Base-by-base conservation (phyloP, 2,797 vertebrate genomes). In the Rhabdomys pumilio region DNA sequence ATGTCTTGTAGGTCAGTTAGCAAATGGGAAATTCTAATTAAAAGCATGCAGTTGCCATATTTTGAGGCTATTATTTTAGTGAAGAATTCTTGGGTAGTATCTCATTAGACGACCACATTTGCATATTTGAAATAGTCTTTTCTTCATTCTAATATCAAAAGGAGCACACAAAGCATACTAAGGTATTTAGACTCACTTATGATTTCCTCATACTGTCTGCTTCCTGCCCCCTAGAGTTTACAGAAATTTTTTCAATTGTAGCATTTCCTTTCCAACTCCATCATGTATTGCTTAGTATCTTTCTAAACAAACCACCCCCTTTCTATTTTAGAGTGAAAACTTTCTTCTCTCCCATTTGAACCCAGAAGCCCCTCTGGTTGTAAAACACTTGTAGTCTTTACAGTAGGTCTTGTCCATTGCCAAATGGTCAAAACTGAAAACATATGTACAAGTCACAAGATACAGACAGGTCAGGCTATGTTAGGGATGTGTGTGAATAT, bases 171-270 rank as follows among this genome's bases (percentile, higher is more conserved):
- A 87, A 89, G 34, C 47, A 29, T 15, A 61, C 50, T 83, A 55
- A 65, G 26, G 1, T 11, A 59, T 14, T 86, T 79, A 17, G 57
- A 38, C 41, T 81, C 12, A 53, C 6, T 85, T 63, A 83, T 47
- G 15, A 75, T 90, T 96, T 59, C 63, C 1, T 90, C 29, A 69
- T 29, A 73, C 50, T 20, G 14, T 90, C 61, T 93, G n/a, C 75
- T 89, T 93, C 76, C 29, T 92, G 22, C 12, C n/a, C 93, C 53
- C 76, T 55, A 82, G 55, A 94, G 59, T 88, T 88, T 38, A 84
- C 72, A 69, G 82, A 22, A 50, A 50, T 50, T 24, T 20, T 53
- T 76, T 34, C 75, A n/a, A 80, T 90, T 65, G 59, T 20, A 44
- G 5, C 11, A 81, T 86, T 65, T 89, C 63, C 65, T 86, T 69